A percentile compares a stretch with the other conserved stretches of the same genome.
Conservation (phyloP, 2,888 invertebrate species). For the Caenorhabditis macrosperma region DNA sequence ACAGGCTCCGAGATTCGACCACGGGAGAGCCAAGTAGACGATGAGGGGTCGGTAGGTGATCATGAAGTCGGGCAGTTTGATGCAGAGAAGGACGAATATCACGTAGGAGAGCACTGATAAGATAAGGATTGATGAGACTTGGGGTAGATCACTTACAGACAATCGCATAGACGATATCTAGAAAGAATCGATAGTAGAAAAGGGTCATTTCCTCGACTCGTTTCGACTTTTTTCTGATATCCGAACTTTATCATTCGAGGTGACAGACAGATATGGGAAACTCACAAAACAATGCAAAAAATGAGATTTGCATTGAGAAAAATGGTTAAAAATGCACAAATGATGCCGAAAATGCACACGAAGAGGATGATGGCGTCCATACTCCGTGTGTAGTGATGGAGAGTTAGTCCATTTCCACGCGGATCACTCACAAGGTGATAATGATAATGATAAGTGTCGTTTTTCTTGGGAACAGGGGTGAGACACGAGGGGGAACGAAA, state of each 20-base stretch:
- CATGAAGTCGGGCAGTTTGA: background rate
- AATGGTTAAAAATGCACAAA: constrained; percentile 26
- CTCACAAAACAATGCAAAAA: constrained; percentile 19
- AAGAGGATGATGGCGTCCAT: constrained; percentile 15
- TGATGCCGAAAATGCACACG: constrained; percentile 19
- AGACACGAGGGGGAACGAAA: too few species aligned
- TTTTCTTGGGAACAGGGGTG: too few species aligned
- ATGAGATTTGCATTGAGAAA: constrained; percentile 22
- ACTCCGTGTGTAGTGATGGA: background rate
- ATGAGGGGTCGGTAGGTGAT: background rate
- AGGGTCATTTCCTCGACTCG: constrained; percentile 2
- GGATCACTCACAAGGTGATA: too few species aligned
- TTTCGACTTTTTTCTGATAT: constrained; percentile 2
- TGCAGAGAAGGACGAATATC: background rate
- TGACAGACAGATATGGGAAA: background rate
- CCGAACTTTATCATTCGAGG: background rate
- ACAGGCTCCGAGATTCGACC: background rate
- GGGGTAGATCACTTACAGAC: background rate
- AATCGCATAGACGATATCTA: background rate
- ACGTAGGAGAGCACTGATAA: background rate
- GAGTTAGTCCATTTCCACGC: too few species aligned
- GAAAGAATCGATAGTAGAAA: background rate
- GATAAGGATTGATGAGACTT: background rate
- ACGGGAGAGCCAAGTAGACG: constrained; percentile 9
- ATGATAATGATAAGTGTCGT: too few species aligned